A percentile compares a stretch with the other conserved stretches of the same genome.
These are phyloP conservation scores for Lasioglossum villosulum DNA, from an alignment of 2,888 invertebrate species.

Conservation along the genomic window DNA sequence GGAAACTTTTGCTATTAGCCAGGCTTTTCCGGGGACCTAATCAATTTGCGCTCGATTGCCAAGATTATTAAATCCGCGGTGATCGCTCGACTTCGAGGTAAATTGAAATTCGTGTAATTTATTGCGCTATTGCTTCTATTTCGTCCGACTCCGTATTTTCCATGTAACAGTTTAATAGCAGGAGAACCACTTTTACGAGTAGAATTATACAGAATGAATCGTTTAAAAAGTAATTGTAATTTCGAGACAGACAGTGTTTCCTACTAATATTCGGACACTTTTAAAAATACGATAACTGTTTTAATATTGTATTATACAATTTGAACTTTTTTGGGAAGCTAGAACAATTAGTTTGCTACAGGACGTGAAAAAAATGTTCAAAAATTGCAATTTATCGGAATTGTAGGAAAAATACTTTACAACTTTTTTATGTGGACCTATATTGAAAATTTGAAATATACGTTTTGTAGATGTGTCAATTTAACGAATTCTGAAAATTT, in stretches of 20 bases:
- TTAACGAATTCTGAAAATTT: too few relatives aligned
- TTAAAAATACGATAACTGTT: too few relatives aligned
- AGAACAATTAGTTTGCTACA: too few relatives aligned
- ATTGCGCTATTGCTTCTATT: neutral
- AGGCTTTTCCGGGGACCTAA: constrained; percentile 27
- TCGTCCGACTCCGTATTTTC: neutral
- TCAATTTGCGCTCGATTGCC: constrained; percentile 39
- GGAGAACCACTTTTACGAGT: neutral
- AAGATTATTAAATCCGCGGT: neutral
- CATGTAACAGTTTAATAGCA: neutral
- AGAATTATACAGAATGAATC: neutral
- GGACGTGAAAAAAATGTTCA: too few relatives aligned
- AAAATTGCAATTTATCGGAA: too few relatives aligned
- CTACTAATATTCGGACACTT: too few relatives aligned
- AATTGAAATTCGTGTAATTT: neutral
- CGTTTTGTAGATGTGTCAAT: too few relatives aligned
- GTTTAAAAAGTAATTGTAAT: neutral
- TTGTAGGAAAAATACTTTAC: too few relatives aligned
- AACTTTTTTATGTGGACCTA: too few relatives aligned
- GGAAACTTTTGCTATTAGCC: constrained; percentile 55
- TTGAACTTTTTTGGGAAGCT: too few relatives aligned
- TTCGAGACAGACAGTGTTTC: neutral
- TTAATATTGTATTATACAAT: too few relatives aligned
- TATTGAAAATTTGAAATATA: too few relatives aligned
- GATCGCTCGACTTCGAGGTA: neutral